phyloP scores from a whole-genome alignment of 2,797 vertebrate genomes.

The Cossypha dichroa region DNA sequence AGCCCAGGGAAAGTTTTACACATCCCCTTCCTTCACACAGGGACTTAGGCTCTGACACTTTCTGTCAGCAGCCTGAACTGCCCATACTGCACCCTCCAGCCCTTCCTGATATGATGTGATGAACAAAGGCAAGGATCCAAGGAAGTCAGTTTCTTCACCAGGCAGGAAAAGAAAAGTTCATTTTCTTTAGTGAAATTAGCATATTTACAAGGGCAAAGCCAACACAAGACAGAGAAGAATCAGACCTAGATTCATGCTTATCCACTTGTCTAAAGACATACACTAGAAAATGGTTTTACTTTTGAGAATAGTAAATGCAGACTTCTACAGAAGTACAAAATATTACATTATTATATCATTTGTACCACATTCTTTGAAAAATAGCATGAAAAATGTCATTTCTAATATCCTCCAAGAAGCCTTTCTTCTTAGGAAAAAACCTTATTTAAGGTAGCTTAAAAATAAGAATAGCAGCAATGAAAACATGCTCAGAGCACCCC shows the following conservation, averaged over 20 bases:
- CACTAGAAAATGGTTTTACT: neutral
- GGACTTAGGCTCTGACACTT: neutral
- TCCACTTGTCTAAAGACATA: neutral
- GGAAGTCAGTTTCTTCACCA: neutral
- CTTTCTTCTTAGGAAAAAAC: neutral
- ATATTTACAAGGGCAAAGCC: neutral
- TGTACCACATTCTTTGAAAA: neutral
- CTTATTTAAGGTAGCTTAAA: neutral
- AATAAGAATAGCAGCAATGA: neutral
- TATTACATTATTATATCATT: neutral
- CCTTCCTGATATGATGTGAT: neutral
- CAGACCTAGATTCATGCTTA: neutral
- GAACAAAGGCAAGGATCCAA: neutral
- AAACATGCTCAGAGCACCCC: neutral
- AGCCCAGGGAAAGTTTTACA: neutral
- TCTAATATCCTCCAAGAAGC: neutral
- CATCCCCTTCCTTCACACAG: neutral
- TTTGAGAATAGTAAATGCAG: constrained; percentile 19
- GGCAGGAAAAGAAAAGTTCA: neutral
- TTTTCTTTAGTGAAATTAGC: neutral
- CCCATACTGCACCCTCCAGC: fast-evolving
- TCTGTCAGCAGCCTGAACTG: neutral
- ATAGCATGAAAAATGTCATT: neutral
- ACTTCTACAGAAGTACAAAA: constrained; percentile 23
- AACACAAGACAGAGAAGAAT: neutral